phyloP scores from a whole-genome alignment of 37 sponge, comb jelly and placozoan species.

The Cladorhizidae sp. region DNA sequence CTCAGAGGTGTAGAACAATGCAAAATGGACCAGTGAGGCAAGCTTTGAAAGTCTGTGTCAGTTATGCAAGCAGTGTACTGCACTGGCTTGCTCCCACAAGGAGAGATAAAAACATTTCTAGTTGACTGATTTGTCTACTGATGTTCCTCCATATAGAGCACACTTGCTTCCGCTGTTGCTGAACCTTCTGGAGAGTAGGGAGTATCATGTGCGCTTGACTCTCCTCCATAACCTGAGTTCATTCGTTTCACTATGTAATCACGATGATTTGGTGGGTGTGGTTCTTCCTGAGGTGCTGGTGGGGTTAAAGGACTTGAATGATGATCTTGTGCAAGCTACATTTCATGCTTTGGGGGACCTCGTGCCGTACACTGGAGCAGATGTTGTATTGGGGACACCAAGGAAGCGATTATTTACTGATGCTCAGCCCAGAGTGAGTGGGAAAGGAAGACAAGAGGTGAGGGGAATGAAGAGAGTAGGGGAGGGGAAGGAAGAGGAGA shows the following conservation, averaged over 20 bases:
- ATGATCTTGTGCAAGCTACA: conserved; percentile 65
- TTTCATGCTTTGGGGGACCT: conserved; percentile 63
- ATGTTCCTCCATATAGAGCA: conserved; percentile 33
- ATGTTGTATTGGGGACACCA: conserved; percentile 63
- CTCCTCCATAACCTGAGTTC: conserved; percentile 41
- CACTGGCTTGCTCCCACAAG: too few species aligned
- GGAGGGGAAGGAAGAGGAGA: too few species aligned
- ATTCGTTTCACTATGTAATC: conserved; percentile 31
- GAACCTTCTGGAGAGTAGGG: conserved; percentile 45
- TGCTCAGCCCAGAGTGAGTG: conserved; percentile 36
- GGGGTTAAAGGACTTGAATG: conserved; percentile 55
- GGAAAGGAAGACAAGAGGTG: neutral
- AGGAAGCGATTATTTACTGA: conserved; percentile 52
- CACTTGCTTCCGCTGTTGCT: conserved; percentile 52
- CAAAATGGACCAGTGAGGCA: too few species aligned
- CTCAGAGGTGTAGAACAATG: too few species aligned
- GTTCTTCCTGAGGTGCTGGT: conserved; percentile 70
- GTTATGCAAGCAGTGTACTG: too few species aligned
- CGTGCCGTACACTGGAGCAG: conserved; percentile 63
- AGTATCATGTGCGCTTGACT: conserved; percentile 43
- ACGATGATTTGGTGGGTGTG: conserved; percentile 27
- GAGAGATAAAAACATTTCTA: too few species aligned
- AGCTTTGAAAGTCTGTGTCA: too few species aligned
- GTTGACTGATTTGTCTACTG: too few species aligned
- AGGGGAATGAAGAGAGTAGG: too few species aligned